Conservation (phyloP, 1,140 invertebrate genomes). For the Glossosoma conforme region DNA sequence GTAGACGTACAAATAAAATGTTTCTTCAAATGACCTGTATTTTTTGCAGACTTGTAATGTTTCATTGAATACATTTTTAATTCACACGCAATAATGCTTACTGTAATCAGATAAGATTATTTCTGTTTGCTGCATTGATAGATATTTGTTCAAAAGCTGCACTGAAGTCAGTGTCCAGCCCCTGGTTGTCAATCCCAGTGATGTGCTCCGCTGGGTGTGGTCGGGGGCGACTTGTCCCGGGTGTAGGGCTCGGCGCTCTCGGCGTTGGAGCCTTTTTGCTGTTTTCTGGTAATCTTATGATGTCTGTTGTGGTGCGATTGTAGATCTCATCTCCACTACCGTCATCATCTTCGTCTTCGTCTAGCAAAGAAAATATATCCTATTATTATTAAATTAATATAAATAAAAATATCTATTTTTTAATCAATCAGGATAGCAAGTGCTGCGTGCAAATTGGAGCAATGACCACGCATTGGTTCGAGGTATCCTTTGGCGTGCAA, state of each 20-base stretch:
- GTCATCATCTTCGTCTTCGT: slow-evolving; percentile 45
- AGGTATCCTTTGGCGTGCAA: too few relatives aligned
- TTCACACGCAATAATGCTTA: too few relatives aligned
- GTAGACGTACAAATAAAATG: too few relatives aligned
- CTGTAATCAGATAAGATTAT: slow-evolving; percentile 19
- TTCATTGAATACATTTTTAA: too few relatives aligned
- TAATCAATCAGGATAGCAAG: too few relatives aligned
- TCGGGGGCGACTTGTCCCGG: slow-evolving; percentile 44
- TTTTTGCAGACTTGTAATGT: too few relatives aligned
- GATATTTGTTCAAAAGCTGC: slow-evolving; percentile 50
- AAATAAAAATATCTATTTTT: background rate
- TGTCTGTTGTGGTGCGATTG: slow-evolving; percentile 44
- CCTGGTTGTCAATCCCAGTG: slow-evolving; percentile 47
- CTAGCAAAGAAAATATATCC: too few relatives aligned
- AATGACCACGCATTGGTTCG: too few relatives aligned
- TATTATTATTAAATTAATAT: background rate
- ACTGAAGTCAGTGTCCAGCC: slow-evolving; percentile 49
- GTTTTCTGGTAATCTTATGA: too few relatives aligned
- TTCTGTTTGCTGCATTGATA: slow-evolving; percentile 43
- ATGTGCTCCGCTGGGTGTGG: slow-evolving; percentile 44
- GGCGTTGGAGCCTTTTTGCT: too few relatives aligned
- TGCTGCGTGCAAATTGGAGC: too few relatives aligned
- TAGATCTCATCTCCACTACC: slow-evolving; percentile 47
- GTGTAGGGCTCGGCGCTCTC: slow-evolving; percentile 34
- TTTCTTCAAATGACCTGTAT: too few relatives aligned